Conservation (phyloP, 2,113 vertebrate species). For the Coptodon rendalli region DNA sequence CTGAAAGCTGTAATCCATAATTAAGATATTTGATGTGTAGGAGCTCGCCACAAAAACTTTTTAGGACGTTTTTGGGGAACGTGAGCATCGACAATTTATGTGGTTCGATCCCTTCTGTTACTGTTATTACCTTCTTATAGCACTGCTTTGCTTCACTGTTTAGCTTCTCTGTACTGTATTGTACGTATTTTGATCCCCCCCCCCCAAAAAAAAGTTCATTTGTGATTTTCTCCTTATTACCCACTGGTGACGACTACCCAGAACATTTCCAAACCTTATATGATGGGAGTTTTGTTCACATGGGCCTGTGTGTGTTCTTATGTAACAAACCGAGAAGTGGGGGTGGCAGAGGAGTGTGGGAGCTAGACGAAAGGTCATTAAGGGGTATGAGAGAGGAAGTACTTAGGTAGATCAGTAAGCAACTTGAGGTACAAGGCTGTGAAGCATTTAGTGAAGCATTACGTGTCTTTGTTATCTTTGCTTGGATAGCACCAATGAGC, state of each 20-base stretch:
- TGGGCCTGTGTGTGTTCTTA: neutral
- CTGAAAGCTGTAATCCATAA: neutral
- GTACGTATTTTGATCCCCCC: accelerated
- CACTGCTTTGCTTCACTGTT: neutral
- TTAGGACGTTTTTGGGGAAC: neutral
- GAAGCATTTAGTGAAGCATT: conserved; percentile 3
- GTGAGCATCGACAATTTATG: neutral
- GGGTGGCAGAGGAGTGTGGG: conserved; percentile 1
- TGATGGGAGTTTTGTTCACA: neutral
- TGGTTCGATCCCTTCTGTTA: neutral
- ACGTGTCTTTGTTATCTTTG: neutral
- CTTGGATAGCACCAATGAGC: neutral
- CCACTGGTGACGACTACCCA: neutral
- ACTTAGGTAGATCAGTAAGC: conserved; percentile 51
- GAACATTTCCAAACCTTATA: neutral
- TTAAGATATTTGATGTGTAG: neutral
- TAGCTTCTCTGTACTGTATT: neutral
- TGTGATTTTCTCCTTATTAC: neutral
- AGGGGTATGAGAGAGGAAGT: conserved; percentile 55
- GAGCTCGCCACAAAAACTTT: neutral
- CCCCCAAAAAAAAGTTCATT: no score
- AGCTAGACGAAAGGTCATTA: conserved; percentile 8
- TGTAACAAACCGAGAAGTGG: neutral
- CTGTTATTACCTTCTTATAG: neutral
- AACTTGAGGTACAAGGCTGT: conserved; percentile 28